Conservation (phyloP, 2,888 invertebrate genomes). For the Apotomis turbidana region DNA sequence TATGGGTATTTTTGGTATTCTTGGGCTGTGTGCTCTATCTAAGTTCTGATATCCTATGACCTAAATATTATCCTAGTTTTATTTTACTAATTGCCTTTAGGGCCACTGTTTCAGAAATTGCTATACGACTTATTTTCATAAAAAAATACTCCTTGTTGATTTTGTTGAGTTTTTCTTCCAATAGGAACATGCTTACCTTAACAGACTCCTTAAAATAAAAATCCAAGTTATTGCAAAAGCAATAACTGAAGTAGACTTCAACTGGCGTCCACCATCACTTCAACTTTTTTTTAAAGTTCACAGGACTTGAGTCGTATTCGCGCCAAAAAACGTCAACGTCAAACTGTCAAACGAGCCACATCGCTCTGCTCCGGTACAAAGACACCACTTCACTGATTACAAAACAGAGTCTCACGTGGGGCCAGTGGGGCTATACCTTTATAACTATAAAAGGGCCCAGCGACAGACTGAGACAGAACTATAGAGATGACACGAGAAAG, state of each 20-base stretch:
- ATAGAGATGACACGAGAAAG: conserved; percentile 56
- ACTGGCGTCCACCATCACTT: conserved; percentile 74
- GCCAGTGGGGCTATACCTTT: conserved; percentile 71
- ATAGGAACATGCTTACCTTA: conserved; percentile 64
- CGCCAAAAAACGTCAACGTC: conserved; percentile 83
- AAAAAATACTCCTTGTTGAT: background rate
- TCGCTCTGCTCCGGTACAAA: conserved; percentile 76
- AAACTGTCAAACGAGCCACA: conserved; percentile 78
- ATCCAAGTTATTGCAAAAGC: conserved; percentile 79
- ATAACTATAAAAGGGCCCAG: conserved; percentile 71
- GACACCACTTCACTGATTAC: conserved; percentile 82
- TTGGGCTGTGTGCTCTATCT: no score
- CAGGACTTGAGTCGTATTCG: conserved; percentile 64
- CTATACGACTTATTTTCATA: no score
- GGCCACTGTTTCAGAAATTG: no score
- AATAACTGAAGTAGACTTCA: conserved; percentile 76
- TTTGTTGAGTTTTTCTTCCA: background rate
- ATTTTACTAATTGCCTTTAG: no score
- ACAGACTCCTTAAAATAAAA: conserved; percentile 61
- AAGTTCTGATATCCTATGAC: no score
- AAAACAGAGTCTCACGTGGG: conserved; percentile 82
- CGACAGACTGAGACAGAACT: conserved; percentile 61
- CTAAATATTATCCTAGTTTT: no score
- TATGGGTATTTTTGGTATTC: no score
- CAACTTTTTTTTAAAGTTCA: conserved; percentile 57